Conservation (phyloP, 1,140 invertebrate species). For the Drosophila mauritiana region DNA sequence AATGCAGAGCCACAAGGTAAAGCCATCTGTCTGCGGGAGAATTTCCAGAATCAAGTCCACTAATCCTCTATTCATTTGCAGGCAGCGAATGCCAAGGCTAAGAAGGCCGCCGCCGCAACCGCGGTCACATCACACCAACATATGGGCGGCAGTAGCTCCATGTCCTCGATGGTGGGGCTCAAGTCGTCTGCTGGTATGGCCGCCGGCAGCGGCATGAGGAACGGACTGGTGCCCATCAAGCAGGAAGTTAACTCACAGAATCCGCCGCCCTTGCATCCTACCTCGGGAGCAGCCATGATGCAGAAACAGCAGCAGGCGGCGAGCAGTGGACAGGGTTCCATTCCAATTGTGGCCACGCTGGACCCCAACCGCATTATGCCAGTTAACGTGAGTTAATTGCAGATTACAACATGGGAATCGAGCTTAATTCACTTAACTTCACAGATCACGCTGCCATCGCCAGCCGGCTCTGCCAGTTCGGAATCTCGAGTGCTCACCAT, state of each 20-base stretch:
- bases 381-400: conserved; percentile 68
- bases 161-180: conserved; percentile 5
- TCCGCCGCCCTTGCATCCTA: conserved; percentile 77
- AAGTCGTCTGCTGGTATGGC: conserved; percentile 38
- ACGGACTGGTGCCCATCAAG: conserved; percentile 64
- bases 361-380: conserved; percentile 84
- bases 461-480: conserved; percentile 88
- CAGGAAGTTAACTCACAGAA: conserved; percentile 82
- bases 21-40: conserved; percentile 5
- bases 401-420: too few relatives aligned
- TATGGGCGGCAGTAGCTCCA: conserved; percentile 21
- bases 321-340: conserved; percentile 65
- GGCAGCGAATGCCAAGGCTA: conserved; percentile 81
- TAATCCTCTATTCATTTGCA: conserved; percentile 29
- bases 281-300: conserved; percentile 50
- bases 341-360: conserved; percentile 81
- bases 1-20: conserved; percentile 75
- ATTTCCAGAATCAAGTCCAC: background rate
- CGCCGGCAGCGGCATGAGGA: conserved; percentile 53
- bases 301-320: conserved; percentile 75
- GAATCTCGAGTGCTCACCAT: conserved; percentile 91
- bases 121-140: conserved; percentile 67
- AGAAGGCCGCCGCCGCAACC: conserved; percentile 78
- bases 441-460: conserved; percentile 87
- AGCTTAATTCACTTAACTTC: background rate